Evolutionary conservation across 2,888 invertebrate species (phyloP), one percentile per base, ranked within the genome.

Genomic region (Nemoura dubitans): DNA sequence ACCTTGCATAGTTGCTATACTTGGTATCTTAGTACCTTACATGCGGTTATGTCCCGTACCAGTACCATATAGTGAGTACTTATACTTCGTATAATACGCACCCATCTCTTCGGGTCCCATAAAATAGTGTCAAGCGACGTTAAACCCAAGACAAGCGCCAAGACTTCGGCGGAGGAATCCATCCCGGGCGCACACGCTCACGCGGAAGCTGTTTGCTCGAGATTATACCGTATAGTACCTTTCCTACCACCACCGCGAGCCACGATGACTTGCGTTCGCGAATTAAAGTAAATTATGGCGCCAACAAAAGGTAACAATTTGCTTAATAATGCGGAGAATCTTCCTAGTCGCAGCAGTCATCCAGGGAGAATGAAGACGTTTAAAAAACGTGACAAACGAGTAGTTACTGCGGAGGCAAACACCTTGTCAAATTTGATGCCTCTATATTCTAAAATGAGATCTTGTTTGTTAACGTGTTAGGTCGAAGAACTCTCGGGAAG

Each of bases 201-300:
- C 59, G 59, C 59, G 59, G 59, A 59, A 59, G 59, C 59, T 59
- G 59, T 21, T 59, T 59, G 59, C 59, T 59, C 59, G 59, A 59
- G 59, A 59, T 59, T 59, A n/a, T n/a, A 59, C 59, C 59, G 59
- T 59, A 59, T 21, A 59, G 6, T 1, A 21, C 59, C 14, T 6
- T 6, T 6, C 5, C 5, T 36, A 36, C 36, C 3, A 36, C 36
- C 59, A 59, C 59, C 59, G 1, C 10, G 59, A 59, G 59, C 59
- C 59, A 59, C 59, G 6, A 59, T 59, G 59, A 59, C 59, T 59
- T 59, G 59, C 59, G 21, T 59, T 59, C 59, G 59, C 59, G 59
- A 59, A 59, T 59, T 59, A 59, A 59, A 59, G 16, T 59, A 59
- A 59, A 59, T 59, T 59, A 59, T 59, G 59, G 59, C 59, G 59